A percentile compares a stretch with the other conserved stretches of the same genome.
These are phyloP conservation scores for Chelonus insularis DNA, from an alignment of 1,140 invertebrate genomes.

Conservation along the genomic window DNA sequence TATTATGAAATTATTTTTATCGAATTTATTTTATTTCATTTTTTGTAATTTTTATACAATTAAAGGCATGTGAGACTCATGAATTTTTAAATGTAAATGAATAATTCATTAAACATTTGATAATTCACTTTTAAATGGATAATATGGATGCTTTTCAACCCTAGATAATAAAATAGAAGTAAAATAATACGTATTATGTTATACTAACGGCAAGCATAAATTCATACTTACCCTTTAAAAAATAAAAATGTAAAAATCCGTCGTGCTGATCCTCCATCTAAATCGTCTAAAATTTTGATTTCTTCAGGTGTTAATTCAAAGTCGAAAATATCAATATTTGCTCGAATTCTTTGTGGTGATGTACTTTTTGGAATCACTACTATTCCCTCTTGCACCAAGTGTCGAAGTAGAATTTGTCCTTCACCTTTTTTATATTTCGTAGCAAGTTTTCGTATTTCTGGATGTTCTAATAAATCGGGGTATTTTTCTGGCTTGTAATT, in stretches of 20 bases:
- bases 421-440: slow-evolving; percentile 69
- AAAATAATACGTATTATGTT: no score
- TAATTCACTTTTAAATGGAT: slow-evolving; percentile 59
- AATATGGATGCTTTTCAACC: slow-evolving; percentile 62
- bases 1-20: no score
- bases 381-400: slow-evolving; percentile 73
- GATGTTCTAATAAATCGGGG: slow-evolving; percentile 71
- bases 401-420: slow-evolving; percentile 79
- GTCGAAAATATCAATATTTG: slow-evolving; percentile 67
- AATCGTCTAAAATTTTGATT: slow-evolving; percentile 55
- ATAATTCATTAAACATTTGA: slow-evolving; percentile 12
- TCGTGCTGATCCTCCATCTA: slow-evolving; percentile 62
- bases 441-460: slow-evolving; percentile 71
- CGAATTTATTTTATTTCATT: neutral
- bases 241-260: slow-evolving; percentile 65
- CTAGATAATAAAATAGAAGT: slow-evolving; percentile 40
- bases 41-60: slow-evolving; percentile 12
- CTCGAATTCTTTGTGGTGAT: slow-evolving; percentile 69
- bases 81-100: no score
- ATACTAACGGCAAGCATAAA: no score
- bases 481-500: slow-evolving; percentile 62
- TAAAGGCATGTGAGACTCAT: neutral
- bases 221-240: slow-evolving; percentile 59
- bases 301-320: slow-evolving; percentile 62
- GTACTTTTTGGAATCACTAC: slow-evolving; percentile 85